Evolutionary conservation across 2,113 vertebrate species (phyloP).

Genomic region (Entelurus aequoreus): DNA sequence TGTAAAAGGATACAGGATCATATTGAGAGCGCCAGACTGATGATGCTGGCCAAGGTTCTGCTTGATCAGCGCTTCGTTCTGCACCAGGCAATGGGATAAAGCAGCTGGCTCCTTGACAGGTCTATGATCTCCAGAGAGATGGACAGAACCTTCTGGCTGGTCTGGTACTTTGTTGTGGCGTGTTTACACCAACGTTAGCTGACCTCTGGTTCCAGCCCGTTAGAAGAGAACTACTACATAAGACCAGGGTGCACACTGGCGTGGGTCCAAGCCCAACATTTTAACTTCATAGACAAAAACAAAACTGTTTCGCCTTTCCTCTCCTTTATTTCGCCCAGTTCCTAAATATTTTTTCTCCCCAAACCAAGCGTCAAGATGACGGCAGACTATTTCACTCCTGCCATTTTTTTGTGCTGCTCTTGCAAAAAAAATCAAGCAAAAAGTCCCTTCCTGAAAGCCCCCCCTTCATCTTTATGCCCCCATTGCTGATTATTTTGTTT

Average conservation of each 20-base stretch:
- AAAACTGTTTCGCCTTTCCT: constrained; percentile 43
- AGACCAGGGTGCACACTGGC: constrained; percentile 48
- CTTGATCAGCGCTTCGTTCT: constrained; percentile 50
- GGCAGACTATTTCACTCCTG: constrained; percentile 26
- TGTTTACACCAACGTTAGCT: constrained; percentile 57
- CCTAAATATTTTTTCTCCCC: constrained; percentile 35
- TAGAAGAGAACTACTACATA: constrained; percentile 49
- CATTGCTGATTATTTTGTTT: constrained; percentile 65
- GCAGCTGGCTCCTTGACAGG: constrained; percentile 55
- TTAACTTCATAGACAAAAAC: constrained; percentile 60
- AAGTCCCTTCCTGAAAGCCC: constrained; percentile 24
- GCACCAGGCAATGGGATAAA: constrained; percentile 45
- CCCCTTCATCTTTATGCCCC: constrained; percentile 46
- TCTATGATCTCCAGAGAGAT: constrained; percentile 41
- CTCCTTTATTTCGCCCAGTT: constrained; percentile 37
- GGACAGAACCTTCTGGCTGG: too few relatives aligned
- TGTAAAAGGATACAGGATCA: constrained; percentile 47
- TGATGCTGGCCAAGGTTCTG: constrained; percentile 28
- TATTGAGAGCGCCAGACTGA: constrained; percentile 27
- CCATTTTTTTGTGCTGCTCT: constrained; percentile 40
- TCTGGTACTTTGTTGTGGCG: constrained; percentile 2
- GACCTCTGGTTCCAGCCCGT: constrained; percentile 47
- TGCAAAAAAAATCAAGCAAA: constrained; percentile 46
- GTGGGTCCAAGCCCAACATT: constrained; percentile 57
- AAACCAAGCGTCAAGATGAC: constrained; percentile 31